Conservation (phyloP, 2,797 vertebrate genomes). For the Hybognathus amarus region DNA sequence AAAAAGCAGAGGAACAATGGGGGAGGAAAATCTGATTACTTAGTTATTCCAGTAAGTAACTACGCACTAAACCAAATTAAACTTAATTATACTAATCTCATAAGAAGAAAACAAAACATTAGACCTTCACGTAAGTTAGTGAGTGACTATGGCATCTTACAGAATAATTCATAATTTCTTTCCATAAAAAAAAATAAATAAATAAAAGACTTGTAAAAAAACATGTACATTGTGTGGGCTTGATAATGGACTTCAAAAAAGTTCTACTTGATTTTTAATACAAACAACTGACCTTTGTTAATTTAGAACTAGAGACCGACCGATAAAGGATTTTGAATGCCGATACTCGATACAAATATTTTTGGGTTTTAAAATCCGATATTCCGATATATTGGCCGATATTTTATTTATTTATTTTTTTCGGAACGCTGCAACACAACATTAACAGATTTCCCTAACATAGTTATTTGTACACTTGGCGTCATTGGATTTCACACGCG, state of each 20-base stretch:
- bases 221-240: not conserved
- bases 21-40: not conserved
- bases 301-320: too few relatives aligned
- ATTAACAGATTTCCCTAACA: too few relatives aligned
- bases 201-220: not conserved
- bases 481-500: too few relatives aligned
- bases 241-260: not conserved
- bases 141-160: not conserved
- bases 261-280: not conserved
- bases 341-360: too few relatives aligned
- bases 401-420: too few relatives aligned
- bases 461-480: too few relatives aligned
- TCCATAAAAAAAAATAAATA: not conserved
- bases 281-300: too few relatives aligned
- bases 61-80: not conserved
- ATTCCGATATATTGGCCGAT: too few relatives aligned
- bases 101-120: not conserved
- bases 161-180: not conserved
- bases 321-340: too few relatives aligned
- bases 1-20: constrained; percentile 6
- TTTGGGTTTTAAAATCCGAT: too few relatives aligned
- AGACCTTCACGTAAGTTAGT: not conserved
- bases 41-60: not conserved
- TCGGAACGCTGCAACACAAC: too few relatives aligned
- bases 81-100: not conserved